Evolutionary conservation across 2,888 invertebrate genomes (phyloP).

Genomic region (Papilio elwesi): DNA sequence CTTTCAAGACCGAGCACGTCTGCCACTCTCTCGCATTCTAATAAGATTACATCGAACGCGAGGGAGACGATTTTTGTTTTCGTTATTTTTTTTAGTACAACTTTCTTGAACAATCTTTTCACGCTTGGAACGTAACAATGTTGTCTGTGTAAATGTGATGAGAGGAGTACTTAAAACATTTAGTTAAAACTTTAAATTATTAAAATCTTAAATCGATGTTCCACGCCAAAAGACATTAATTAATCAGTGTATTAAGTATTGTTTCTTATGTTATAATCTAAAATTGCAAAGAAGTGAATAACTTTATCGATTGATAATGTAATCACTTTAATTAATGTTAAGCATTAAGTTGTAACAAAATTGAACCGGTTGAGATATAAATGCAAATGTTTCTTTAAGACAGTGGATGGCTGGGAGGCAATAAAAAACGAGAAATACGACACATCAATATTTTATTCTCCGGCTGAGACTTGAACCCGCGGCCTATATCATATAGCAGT

Average conservation of each 20-base stretch:
- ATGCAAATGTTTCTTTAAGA: no score
- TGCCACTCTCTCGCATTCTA: conserved; percentile 56
- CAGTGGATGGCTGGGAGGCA: no score
- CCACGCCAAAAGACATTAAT: neutral
- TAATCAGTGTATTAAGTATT: neutral
- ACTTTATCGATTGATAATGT: no score
- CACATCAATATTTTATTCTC: neutral
- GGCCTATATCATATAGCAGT: neutral
- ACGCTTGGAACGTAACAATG: conserved; percentile 3
- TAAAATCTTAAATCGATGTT: neutral
- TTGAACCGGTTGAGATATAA: no score
- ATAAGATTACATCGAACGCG: conserved; percentile 39
- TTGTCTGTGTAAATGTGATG: neutral
- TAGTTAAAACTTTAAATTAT: neutral
- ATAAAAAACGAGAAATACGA: no score
- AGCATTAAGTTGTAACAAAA: no score
- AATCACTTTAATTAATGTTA: no score
- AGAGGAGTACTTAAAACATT: neutral
- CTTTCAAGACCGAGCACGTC: conserved; percentile 62
- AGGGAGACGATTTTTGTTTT: conserved; percentile 6
- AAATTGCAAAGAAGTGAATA: no score
- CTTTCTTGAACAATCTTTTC: conserved; percentile 16
- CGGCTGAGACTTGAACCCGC: neutral
- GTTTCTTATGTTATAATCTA: no score
- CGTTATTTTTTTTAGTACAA: conserved; percentile 5